These are phyloP conservation scores for Tragelaphus scriptus DNA, from an alignment of 2,113 vertebrate species.

Conservation along the genomic window DNA sequence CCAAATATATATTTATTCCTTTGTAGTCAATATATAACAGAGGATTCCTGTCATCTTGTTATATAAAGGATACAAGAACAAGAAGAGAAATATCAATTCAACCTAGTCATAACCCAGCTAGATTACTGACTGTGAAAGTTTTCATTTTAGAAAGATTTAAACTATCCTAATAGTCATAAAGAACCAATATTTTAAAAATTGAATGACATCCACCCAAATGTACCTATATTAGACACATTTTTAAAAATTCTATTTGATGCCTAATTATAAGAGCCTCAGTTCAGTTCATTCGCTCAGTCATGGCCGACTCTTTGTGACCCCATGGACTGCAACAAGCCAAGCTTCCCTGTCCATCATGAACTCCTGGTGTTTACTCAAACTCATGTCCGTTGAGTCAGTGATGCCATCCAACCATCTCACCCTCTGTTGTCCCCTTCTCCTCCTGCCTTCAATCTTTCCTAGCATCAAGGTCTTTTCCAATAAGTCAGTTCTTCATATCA, in stretches of 20 bases:
- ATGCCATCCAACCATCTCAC: not conserved
- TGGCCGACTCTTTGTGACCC: not conserved
- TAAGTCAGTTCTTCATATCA: not conserved
- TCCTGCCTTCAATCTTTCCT: not conserved
- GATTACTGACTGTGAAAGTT: not conserved
- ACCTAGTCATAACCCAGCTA: not conserved
- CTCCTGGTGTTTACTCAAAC: not conserved
- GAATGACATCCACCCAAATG: not conserved
- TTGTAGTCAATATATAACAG: not conserved
- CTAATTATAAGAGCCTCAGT: not conserved
- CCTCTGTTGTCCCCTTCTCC: not conserved
- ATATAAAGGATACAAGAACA: not conserved
- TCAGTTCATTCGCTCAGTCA: not conserved
- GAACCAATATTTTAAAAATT: not conserved
- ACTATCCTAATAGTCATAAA: not conserved
- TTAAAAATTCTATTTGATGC: not conserved
- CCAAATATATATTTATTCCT: not conserved
- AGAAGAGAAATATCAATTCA: not conserved
- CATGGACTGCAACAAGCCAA: not conserved
- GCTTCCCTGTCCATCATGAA: not conserved
- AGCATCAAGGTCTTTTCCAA: not conserved
- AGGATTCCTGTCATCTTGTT: not conserved
- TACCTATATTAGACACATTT: not conserved
- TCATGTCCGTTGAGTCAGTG: not conserved
- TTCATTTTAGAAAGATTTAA: conserved; percentile 21